phyloP scores from a whole-genome alignment of 2,113 vertebrate species.

The Cettia cetti region DNA sequence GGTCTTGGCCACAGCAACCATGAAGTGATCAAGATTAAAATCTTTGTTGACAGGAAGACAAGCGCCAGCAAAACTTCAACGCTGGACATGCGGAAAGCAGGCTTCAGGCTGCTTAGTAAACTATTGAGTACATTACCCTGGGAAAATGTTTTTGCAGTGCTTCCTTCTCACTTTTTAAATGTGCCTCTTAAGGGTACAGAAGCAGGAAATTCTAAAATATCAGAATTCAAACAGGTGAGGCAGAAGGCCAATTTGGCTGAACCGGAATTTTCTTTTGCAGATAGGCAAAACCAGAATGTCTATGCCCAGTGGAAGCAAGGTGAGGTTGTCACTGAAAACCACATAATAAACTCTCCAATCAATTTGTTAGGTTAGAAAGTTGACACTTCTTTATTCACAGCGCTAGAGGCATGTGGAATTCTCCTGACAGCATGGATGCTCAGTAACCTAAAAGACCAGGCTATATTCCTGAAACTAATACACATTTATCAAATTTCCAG shows the following conservation, averaged over 20 bases:
- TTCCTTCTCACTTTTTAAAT: neutral
- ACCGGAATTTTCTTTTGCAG: neutral
- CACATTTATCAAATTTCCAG: neutral
- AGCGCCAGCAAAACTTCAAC: neutral
- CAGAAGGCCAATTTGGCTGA: neutral
- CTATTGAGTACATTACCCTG: neutral
- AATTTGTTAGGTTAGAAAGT: neutral
- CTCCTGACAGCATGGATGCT: neutral
- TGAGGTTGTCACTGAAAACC: neutral
- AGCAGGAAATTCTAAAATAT: neutral
- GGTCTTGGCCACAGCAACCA: neutral
- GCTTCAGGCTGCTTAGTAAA: neutral
- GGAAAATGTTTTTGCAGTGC: neutral
- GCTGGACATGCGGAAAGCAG: neutral
- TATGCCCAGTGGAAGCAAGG: neutral
- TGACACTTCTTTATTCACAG: neutral
- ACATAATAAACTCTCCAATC: neutral
- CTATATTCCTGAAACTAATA: neutral
- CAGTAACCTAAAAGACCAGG: neutral
- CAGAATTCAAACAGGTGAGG: neutral
- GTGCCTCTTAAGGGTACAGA: neutral
- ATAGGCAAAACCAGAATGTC: neutral
- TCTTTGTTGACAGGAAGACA: neutral
- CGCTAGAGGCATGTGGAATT: neutral
- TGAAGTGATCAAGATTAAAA: neutral